Base-by-base conservation (phyloP, 1,140 invertebrate species). In the Zaprionus lachaisei region DNA sequence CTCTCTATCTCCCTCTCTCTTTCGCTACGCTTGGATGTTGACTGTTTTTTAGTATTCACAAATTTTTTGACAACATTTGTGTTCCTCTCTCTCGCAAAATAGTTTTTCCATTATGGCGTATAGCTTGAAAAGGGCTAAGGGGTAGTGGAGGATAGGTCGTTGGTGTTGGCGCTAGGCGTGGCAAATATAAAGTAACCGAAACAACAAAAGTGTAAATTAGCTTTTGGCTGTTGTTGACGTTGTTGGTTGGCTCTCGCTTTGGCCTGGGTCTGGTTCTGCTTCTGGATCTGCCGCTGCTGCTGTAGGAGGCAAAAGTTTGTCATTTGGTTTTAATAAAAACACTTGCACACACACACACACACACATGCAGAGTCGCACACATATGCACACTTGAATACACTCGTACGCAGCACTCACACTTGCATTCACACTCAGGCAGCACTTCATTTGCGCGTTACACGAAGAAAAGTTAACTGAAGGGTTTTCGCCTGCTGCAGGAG, bases 131-230 rank as follows among this genome's bases (percentile, higher is more conserved):
- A 9, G 15, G 28, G 31, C 22, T 15, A 51, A 60, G 22, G 24
- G 26, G 17, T 3, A 31, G 0, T 31, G 31, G 0, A 4, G 31
- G 9, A 34, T 34, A 9, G 31, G 2, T 34, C 31, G 31, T 11
- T 34, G 31, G 31, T 34, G 31, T 34, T 34, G 31, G 31, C 9
- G 60, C 11, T 56, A 34, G 62, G 76, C 60, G 75, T 63, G 65
- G 55, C 70, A 72, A 47, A 68, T 74, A 87, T 83, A 89, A 87
- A 87, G 84, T 84, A 89, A 83, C 75, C 84, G 79, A 90, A 90
- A 79, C 84, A 89, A 90, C 85, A 79, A 89, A 89, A 89, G 84
- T 90, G 84, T 89, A 89, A 89, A 89, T 89, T 89, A 89, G 84
- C 85, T 89, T 89, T 89, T 90, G 79, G 81, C 84, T 89, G 84